Conservation (phyloP, 64 coral and sea anemone genomes). For the Actinia equina region DNA sequence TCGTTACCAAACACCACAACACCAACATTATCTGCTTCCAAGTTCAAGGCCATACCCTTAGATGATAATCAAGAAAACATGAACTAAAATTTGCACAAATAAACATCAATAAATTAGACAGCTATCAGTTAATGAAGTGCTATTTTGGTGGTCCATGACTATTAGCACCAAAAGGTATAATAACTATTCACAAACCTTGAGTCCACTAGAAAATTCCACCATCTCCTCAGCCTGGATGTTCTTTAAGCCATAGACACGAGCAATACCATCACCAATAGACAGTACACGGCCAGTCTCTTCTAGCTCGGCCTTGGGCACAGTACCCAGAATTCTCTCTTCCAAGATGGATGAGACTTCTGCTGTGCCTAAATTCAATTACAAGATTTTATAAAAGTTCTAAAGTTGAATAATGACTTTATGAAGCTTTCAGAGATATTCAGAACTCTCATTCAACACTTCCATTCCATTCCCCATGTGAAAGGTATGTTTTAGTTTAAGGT, state of each 20-base stretch:
- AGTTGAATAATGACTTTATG: neutral
- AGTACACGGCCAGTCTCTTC: slow-evolving; percentile 98
- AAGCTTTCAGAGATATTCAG: too few species aligned
- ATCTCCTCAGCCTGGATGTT: slow-evolving; percentile 99
- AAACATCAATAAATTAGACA: too few species aligned
- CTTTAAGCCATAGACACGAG: slow-evolving; percentile 99
- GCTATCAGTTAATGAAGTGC: too few species aligned
- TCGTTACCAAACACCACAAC: slow-evolving; percentile 99
- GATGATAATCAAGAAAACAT: neutral
- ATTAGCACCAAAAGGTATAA: too few species aligned
- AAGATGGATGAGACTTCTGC: slow-evolving; percentile 96
- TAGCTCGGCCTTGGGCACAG: slow-evolving; percentile 88
- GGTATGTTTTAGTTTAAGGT: too few species aligned
- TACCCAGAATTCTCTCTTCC: slow-evolving; percentile 95
- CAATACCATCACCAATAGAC: slow-evolving; percentile 99
- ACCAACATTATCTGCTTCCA: slow-evolving; percentile 99
- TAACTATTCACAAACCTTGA: slow-evolving; percentile 51
- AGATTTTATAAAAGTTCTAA: neutral
- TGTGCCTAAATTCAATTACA: slow-evolving; percentile 51
- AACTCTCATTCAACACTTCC: too few species aligned
- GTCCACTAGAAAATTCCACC: slow-evolving; percentile 96
- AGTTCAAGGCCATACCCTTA: slow-evolving; percentile 98
- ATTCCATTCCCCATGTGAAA: too few species aligned
- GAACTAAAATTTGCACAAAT: too few species aligned
- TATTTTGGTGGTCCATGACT: too few species aligned